These are phyloP conservation scores for Melanotaenia duboulayi DNA, from an alignment of 2,113 vertebrate genomes.

Conservation along the genomic window DNA sequence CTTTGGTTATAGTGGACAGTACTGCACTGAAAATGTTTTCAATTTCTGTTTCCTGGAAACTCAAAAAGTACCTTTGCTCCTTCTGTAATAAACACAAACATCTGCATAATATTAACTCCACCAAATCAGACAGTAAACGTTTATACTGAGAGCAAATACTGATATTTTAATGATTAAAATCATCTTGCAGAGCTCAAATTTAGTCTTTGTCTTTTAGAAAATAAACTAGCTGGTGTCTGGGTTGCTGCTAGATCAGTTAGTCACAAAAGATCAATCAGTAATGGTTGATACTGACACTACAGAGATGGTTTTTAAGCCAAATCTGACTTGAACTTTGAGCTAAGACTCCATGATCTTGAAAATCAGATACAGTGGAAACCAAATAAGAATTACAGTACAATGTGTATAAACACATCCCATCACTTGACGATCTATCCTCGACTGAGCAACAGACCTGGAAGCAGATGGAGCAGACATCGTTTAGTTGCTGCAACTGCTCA, in stretches of 20 bases:
- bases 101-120: no score
- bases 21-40: no score
- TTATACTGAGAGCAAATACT: no score
- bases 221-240: not conserved
- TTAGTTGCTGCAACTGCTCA: conserved; percentile 80
- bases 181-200: not conserved
- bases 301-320: no score
- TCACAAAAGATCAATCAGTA: not conserved
- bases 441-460: conserved; percentile 84
- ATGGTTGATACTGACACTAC: no score
- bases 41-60: no score
- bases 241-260: not conserved
- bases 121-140: no score
- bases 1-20: no score
- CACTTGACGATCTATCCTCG: not conserved
- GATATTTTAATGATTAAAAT: not conserved
- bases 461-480: conserved; percentile 90
- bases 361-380: not conserved
- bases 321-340: not conserved
- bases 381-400: not conserved
- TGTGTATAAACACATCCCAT: not conserved
- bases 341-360: not conserved
- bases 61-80: no score
- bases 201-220: not conserved
- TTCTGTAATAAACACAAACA: no score